Evolutionary conservation across 2,113 vertebrate species (phyloP), one percentile per base, ranked within the genome.

Genomic region (Cebus imitator): DNA sequence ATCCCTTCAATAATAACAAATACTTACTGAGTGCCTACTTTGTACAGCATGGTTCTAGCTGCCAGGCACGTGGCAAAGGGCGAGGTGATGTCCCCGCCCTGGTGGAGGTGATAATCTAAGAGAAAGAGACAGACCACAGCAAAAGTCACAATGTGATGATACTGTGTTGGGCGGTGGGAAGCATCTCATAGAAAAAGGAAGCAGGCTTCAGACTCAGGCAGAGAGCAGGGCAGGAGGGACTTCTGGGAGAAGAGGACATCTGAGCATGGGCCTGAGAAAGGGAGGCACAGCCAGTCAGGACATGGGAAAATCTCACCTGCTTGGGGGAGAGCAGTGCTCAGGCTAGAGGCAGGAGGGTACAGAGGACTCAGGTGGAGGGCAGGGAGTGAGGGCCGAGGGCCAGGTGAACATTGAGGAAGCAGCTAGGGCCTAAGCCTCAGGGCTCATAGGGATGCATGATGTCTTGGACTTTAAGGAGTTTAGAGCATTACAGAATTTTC

Each of bases 291-390:
- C 13, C 30, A 10, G 1, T 35, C 14, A 20, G 32, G 23, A 13
- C 3, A 2, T 10, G 6, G 30, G 3, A 35, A 6, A 32, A 52
- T 8, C 9, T 21, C 0, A 9, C 35, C 8, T 1, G 6, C 18
- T 2, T 27, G 25, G n/a, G 27, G 37, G n/a, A n/a, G 7, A 43
- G 6, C 14, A 3, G 18, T 6, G 11, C 61, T 12, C 4, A 5
- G 20, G 21, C 70, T 37, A 12, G 21, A 73, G 45, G 61, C 61
- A 32, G 61, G 12, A 64, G 12, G 61, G 12, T 64, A 64, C 2
- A 1, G 8, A 6, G 32, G 23, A 11, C 73, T 9, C 13, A 0
- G 61, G 17, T 11, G 3, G 10, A 57, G 70, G 45, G 23, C 35
- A 48, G 18, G 25, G 52, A 16, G 25, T 0, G 0, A 16, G n/a